These are phyloP conservation scores for Nasonovia ribisnigri DNA, from an alignment of 2,888 invertebrate species.

Conservation along the genomic window DNA sequence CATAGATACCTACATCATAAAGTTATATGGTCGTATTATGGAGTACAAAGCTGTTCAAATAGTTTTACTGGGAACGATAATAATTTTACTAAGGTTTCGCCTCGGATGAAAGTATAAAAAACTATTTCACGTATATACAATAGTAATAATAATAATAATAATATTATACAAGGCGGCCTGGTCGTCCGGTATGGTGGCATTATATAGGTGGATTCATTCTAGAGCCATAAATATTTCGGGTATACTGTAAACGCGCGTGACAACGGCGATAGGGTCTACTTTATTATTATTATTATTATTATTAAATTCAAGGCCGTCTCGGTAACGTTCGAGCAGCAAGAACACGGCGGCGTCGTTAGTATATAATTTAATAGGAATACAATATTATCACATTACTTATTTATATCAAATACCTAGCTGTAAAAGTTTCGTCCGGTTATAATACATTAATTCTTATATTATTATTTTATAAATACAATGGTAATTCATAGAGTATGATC, in stretches of 20 bases:
- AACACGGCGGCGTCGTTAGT: not conserved
- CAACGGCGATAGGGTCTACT: not conserved
- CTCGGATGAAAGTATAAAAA: not conserved
- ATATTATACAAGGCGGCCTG: not conserved
- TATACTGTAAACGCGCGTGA: constrained; percentile 7
- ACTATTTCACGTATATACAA: not conserved
- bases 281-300: not conserved
- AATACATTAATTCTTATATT: not conserved
- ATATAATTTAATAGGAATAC: not conserved
- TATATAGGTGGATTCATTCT: constrained; percentile 4
- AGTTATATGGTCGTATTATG: not conserved
- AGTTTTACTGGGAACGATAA: not conserved
- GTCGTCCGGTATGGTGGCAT: not conserved
- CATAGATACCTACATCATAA: not conserved
- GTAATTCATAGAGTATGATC: too few relatives aligned
- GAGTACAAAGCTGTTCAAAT: not conserved
- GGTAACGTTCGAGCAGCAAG: not conserved
- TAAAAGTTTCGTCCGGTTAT: not conserved
- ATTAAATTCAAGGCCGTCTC: constrained; percentile 16
- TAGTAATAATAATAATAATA: not conserved
- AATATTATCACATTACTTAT: not conserved
- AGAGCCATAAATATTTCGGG: constrained; percentile 17
- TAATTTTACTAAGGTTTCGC: not conserved
- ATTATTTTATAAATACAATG: not conserved
- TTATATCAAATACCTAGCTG: not conserved